Conservation (phyloP, 1,140 invertebrate species). For the Zaprionus vittiger region DNA sequence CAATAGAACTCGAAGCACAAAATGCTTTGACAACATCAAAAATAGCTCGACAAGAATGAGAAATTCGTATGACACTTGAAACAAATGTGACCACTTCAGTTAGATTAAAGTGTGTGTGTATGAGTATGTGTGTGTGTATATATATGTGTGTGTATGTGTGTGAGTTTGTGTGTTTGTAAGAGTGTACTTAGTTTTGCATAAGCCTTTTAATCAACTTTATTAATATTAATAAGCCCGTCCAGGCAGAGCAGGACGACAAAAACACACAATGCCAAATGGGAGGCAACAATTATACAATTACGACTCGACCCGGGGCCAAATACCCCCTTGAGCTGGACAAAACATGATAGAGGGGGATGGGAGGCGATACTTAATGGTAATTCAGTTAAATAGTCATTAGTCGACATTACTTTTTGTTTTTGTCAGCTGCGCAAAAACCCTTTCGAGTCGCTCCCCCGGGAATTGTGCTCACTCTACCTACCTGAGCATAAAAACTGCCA, state of each 20-base stretch:
- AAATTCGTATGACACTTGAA: conserved; percentile 34
- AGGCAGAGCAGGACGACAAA: conserved; percentile 10
- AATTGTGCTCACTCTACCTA: not conserved
- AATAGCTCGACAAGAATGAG: conserved; percentile 17
- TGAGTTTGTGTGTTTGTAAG: conserved; percentile 21
- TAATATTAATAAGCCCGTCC: conserved; percentile 69
- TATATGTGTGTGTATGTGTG: conserved; percentile 11
- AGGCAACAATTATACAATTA: conserved; percentile 80
- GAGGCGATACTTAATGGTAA: conserved; percentile 67
- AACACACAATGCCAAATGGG: conserved; percentile 52
- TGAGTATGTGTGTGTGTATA: conserved; percentile 1
- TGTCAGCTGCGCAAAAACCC: conserved; percentile 20
- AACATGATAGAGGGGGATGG: not conserved
- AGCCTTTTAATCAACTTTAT: conserved; percentile 80
- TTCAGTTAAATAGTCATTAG: conserved; percentile 82
- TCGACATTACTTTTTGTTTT: conserved; percentile 57
- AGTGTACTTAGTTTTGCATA: conserved; percentile 68
- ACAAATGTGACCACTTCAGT: conserved; percentile 24
- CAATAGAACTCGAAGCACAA: conserved; percentile 36
- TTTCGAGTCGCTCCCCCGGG: conserved; percentile 13
- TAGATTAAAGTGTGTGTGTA: conserved; percentile 11
- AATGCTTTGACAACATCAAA: conserved; percentile 13
- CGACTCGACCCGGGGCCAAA: conserved; percentile 29
- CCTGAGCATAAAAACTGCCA: conserved; percentile 1
- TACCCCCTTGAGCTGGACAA: conserved; percentile 1